Percentiles rank a stretch among this genome's conserved stretches.
phyloP scores from a whole-genome alignment of 2,888 invertebrate species.

The Acleris holmiana region DNA sequence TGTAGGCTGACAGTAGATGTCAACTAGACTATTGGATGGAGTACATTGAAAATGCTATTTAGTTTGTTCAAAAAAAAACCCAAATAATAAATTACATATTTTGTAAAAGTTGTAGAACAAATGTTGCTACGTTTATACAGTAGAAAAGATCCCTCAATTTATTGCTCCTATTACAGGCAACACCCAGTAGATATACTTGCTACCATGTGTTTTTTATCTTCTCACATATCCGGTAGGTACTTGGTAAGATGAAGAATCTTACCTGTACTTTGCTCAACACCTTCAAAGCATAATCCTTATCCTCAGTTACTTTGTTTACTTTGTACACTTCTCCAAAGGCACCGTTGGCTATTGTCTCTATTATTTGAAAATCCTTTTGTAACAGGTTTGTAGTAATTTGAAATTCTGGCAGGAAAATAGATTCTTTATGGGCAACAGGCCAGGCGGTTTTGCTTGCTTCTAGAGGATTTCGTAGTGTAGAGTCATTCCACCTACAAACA shows the following conservation, averaged over 20 bases:
- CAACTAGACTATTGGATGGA: too few species aligned
- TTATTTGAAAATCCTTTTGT: conserved; percentile 86
- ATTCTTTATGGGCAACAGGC: conserved; percentile 92
- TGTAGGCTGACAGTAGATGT: too few species aligned
- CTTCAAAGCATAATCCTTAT: conserved; percentile 92
- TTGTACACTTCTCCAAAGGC: conserved; percentile 96
- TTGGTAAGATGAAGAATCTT: conserved; percentile 48
- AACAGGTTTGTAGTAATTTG: conserved; percentile 86
- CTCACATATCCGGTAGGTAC: not conserved
- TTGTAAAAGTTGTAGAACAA: too few species aligned
- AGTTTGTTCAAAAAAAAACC: too few species aligned
- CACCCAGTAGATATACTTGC: too few species aligned
- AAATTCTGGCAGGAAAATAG: conserved; percentile 95
- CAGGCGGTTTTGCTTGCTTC: conserved; percentile 89
- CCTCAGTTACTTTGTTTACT: conserved; percentile 87
- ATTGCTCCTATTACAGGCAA: too few species aligned
- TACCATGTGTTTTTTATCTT: too few species aligned
- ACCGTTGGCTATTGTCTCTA: conserved; percentile 92
- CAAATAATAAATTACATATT: too few species aligned
- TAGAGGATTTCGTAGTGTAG: conserved; percentile 84
- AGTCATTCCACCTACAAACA: conserved; percentile 87
- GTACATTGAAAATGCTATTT: too few species aligned
- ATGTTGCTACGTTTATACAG: too few species aligned
- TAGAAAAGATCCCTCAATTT: too few species aligned
- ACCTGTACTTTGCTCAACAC: conserved; percentile 92